Base-by-base conservation (phyloP, 2,113 vertebrate genomes). In the Nyctereutes procyonoides region DNA sequence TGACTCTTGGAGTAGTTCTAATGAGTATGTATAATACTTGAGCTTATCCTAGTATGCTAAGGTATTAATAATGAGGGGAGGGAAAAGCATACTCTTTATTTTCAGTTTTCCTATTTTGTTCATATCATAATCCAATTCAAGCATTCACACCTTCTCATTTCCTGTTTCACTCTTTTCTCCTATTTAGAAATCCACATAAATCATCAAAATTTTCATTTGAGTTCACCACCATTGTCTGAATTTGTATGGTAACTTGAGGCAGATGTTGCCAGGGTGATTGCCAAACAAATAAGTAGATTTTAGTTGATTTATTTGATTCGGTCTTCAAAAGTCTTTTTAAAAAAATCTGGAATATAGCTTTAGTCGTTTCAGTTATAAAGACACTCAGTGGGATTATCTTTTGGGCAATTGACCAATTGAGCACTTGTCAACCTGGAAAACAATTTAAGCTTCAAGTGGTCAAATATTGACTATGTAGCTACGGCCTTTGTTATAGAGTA, bases 281-380 rank as follows among this genome's bases (percentile, higher is more conserved):
- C 8, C 30, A 43, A 95, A 51, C 9, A 65, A 79, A 73, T 28
- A 60, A 93, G 16, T 48, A 71, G 5, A 48, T 73, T 87, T 88
- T 94, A 93, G 93, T 93, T 53, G 51, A 28, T 69, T 65, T 51
- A 11, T 84, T 65, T 73, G 63, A 90, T 76, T 69, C 8, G 43
- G 10, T 5, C 43, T 95, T 62, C 77, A 69, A 80, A 90, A 84
- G 60, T 38, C 53, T 85, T 38, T 53, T 85, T 32, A 15, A 58
- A 43, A 99, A 98, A 77, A 99, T 20, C 48, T 35, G 56, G 26
- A 92, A 16, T 53, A 30, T 51, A 77, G 73, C 32, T 82, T 83
- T 26, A 55, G 60, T 67, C 63, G 62, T 91, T 82, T 82, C 32
- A 35, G 1, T 95, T 92, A 76, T 81, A 79, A 63, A 51, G 11